A percentile compares a stretch with the other conserved stretches of the same genome.
phyloP scores from a whole-genome alignment of 2,113 vertebrate species.

The Okapia johnstoni region DNA sequence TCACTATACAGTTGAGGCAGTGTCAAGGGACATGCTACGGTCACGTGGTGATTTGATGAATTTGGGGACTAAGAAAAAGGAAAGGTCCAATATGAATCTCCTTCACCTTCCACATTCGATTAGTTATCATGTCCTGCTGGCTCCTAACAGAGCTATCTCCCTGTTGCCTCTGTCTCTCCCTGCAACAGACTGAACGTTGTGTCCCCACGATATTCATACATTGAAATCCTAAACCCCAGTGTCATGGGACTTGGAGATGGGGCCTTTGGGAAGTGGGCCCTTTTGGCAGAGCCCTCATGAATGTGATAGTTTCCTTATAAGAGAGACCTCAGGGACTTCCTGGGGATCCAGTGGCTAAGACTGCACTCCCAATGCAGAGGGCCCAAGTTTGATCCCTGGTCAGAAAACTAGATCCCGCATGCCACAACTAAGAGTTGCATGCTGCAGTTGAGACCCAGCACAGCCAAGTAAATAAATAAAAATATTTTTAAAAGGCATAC shows the following conservation, averaged over 20 bases:
- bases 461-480: background rate
- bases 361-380: background rate
- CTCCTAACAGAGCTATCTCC: background rate
- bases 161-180: background rate
- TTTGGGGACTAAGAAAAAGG: background rate
- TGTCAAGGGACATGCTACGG: background rate
- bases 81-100: background rate
- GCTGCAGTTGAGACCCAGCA: background rate
- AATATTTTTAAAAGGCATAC: background rate
- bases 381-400: background rate
- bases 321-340: background rate
- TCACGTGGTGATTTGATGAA: background rate
- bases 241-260: background rate
- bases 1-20: background rate
- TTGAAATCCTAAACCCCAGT: background rate
- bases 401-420: background rate
- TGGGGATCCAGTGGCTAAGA: background rate
- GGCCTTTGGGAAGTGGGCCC: background rate
- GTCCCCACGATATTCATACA: background rate
- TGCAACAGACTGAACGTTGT: background rate
- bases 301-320: background rate
- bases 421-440: background rate
- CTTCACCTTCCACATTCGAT: background rate
- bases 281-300: background rate
- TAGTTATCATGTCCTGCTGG: background rate